A percentile compares a stretch with the other conserved stretches of the same genome.
These are phyloP conservation scores for Hymenopus coronatus DNA, from an alignment of 2,888 invertebrate genomes.

Conservation along the genomic window DNA sequence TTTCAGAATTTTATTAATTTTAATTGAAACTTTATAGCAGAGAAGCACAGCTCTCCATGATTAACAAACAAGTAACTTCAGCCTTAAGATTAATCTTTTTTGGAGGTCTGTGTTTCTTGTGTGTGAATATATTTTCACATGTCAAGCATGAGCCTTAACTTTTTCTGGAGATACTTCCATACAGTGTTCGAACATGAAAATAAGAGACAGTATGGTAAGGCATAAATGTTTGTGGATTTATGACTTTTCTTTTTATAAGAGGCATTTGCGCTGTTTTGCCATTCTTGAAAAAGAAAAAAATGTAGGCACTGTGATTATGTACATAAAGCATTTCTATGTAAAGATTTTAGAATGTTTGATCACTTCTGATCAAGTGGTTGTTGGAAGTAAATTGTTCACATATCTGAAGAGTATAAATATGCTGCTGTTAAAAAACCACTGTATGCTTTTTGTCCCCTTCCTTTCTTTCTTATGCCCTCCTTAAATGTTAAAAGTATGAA, in stretches of 20 bases:
- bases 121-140: not conserved
- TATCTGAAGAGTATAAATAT: not conserved
- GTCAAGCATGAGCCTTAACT: not conserved
- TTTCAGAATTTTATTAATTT: not conserved
- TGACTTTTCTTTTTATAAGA: not conserved
- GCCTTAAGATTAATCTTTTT: not conserved
- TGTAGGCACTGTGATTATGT: not conserved
- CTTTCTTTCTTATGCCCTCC: not conserved
- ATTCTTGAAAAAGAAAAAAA: not conserved
- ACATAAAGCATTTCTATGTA: not conserved
- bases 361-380: not conserved
- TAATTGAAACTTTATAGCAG: not conserved
- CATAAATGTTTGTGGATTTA: not conserved
- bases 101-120: not conserved
- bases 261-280: not conserved
- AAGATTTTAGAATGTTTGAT: not conserved
- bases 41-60: not conserved
- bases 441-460: not conserved
- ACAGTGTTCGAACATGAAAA: constrained; percentile 10
- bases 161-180: constrained; percentile 20
- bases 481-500: not conserved
- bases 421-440: not conserved
- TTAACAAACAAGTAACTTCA: not conserved
- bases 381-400: not conserved
- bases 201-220: constrained; percentile 1